These are phyloP conservation scores for Hiodon tergisus DNA, from an alignment of 2,113 vertebrate genomes.

Conservation along the genomic window DNA sequence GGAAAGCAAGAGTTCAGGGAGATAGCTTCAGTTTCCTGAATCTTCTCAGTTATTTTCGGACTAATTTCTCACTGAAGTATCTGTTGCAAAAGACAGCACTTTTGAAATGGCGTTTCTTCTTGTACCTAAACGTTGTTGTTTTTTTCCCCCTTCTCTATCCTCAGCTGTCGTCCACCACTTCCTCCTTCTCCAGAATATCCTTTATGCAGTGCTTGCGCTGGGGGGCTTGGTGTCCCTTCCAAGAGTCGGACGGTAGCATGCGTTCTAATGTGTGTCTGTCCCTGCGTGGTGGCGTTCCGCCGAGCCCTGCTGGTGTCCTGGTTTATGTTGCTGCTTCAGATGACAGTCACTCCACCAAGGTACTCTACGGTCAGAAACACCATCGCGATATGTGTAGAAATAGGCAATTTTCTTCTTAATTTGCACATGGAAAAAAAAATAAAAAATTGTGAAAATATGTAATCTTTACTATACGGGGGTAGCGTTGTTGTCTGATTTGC, in stretches of 20 bases:
- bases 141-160: background rate
- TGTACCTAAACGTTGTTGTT: background rate
- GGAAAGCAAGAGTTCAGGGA: too few species aligned
- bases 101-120: background rate
- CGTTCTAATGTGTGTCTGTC: slow-evolving; percentile 58
- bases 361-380: slow-evolving; percentile 24
- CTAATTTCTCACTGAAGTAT: background rate
- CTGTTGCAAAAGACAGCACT: background rate
- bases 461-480: too few species aligned
- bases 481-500: too few species aligned
- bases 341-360: slow-evolving; percentile 53
- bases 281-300: slow-evolving; percentile 65
- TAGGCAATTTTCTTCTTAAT: background rate
- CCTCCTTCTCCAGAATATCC: slow-evolving; percentile 47
- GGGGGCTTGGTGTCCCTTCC: slow-evolving; percentile 72
- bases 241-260: slow-evolving; percentile 2
- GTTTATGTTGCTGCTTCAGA: slow-evolving; percentile 62
- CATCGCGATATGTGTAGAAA: background rate
- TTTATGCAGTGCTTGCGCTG: slow-evolving; percentile 79
- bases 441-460: too few species aligned
- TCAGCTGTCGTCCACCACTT: slow-evolving; percentile 49
- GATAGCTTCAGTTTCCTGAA: background rate
- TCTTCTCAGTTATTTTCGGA: background rate
- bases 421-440: background rate
- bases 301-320: slow-evolving; percentile 67